Base-by-base conservation (phyloP, 2,113 vertebrate genomes). In the Brienomyrus longianalis region DNA sequence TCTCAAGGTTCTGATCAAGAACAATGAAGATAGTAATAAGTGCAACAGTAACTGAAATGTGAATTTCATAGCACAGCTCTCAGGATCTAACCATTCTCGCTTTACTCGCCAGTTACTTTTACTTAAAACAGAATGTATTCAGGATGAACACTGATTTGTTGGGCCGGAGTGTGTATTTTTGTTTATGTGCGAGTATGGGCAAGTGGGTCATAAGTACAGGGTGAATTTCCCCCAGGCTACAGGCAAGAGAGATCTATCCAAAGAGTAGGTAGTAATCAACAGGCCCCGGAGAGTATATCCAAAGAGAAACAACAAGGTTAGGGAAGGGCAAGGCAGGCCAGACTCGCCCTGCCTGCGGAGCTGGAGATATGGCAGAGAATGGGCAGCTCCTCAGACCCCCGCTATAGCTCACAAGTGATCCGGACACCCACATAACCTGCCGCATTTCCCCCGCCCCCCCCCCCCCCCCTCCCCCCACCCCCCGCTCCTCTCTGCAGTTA, bases 1-100 rank as follows among this genome's bases (percentile, higher is more conserved):
- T 91, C 88, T 90, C 88, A 89, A 90, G 88, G 74, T 90, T 92
- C 89, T 80, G 83, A 91, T 89, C 89, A 80, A 90, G 86, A 59
- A 92, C 89, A 59, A 91, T 54, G 90, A 89, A 3, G 4, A 3
- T 15, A 47, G 84, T 43, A 50, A 91, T 77, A 88, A 50, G 51
- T 77, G 66, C 5, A 13, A 54, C 39, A 39, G 27, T 31, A 56
- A 21, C n/a, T 86, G 50, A 54, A 86, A 51, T 31, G 3, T 54
- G 83, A 48, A 47, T 84, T 48, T 27, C 47, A 50, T 43, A 54
- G 88, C 59, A 51, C 88, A 27, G 48, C 6, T 47, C 83, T 31
- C 85, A 83, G 39, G 45, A 74, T 87, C 88, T 83, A 77, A 10
- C 21, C 39, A 50, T n/a, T 17, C 43, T 21, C 7, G 21, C 83